These are phyloP conservation scores for Hippocampus zosterae DNA, from an alignment of 2,113 vertebrate genomes.

Conservation along the genomic window DNA sequence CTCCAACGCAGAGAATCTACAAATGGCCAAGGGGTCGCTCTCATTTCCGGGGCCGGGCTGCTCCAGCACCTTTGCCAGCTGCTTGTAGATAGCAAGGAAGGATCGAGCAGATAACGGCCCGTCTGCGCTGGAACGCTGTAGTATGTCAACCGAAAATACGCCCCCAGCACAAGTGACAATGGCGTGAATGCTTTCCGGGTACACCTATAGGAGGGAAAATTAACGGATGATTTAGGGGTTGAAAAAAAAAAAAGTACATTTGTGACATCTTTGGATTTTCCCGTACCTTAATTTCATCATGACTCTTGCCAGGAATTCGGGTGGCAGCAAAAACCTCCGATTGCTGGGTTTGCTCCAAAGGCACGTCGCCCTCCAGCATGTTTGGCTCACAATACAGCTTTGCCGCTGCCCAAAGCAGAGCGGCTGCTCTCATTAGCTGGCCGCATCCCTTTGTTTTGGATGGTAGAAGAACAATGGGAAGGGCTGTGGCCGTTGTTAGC, in stretches of 20 bases:
- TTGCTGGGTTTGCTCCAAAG: slow-evolving; percentile 72
- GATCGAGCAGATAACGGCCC: slow-evolving; percentile 50
- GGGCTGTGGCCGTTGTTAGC: slow-evolving; percentile 69
- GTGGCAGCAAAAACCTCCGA: slow-evolving; percentile 71
- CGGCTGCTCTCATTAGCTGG: slow-evolving; percentile 65
- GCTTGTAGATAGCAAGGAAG: slow-evolving; percentile 66
- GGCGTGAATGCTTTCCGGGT: slow-evolving; percentile 72
- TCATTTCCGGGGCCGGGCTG: slow-evolving; percentile 39
- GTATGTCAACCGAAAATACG: slow-evolving; percentile 69
- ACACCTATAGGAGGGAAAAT: slow-evolving; percentile 56
- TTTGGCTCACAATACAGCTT: slow-evolving; percentile 67
- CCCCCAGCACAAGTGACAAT: slow-evolving; percentile 64
- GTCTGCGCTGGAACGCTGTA: slow-evolving; percentile 42
- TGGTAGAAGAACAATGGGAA: slow-evolving; percentile 67
- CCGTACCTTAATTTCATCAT: slow-evolving; percentile 71
- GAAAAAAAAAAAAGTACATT: neutral
- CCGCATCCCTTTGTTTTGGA: slow-evolving; percentile 37
- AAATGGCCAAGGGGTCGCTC: slow-evolving; percentile 56
- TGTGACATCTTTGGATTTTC: neutral
- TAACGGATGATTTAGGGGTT: neutral
- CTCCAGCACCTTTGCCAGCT: slow-evolving; percentile 54
- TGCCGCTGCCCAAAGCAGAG: slow-evolving; percentile 73
- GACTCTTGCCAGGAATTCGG: slow-evolving; percentile 63
- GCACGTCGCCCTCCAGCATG: slow-evolving; percentile 63
- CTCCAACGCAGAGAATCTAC: slow-evolving; percentile 63